phyloP scores from a whole-genome alignment of 2,113 vertebrate species.

The Labeo rohita region DNA sequence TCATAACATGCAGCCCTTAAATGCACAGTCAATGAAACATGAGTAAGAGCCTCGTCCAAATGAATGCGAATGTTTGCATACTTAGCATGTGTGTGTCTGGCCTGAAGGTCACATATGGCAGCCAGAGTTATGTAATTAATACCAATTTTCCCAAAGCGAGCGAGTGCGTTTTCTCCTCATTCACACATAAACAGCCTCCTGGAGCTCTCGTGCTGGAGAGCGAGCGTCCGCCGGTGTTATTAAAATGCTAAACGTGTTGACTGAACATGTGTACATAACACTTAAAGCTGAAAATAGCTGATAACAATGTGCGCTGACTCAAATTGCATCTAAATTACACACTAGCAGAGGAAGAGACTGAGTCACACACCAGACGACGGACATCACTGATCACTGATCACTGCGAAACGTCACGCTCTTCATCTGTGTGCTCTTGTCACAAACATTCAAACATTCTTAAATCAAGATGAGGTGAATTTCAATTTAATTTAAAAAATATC shows the following conservation, averaged over 20 bases:
- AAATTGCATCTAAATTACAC: conserved; percentile 61
- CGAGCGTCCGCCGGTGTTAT: conserved; percentile 39
- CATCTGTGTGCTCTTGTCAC: no score
- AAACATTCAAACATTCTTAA: no score
- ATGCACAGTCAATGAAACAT: not conserved
- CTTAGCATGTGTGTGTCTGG: not conserved
- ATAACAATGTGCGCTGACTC: conserved; percentile 54
- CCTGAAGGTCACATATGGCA: not conserved
- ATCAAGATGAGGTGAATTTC: no score
- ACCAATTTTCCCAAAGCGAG: conserved; percentile 20
- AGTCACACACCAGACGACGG: no score
- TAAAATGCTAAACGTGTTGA: conserved; percentile 51
- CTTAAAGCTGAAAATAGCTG: conserved; percentile 58
- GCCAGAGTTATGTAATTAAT: not conserved
- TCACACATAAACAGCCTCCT: conserved; percentile 19
- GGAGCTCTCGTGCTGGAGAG: not conserved
- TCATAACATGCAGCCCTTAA: not conserved
- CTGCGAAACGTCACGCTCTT: no score
- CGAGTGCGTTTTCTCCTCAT: not conserved
- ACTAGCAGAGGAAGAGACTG: conserved; percentile 44
- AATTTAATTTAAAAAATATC: not conserved
- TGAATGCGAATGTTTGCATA: not conserved
- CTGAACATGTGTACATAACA: conserved; percentile 51
- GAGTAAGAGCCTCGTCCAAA: not conserved
- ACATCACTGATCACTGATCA: no score